Conservation (phyloP, 2,113 vertebrate genomes). For the Dipodomys stephensi region DNA sequence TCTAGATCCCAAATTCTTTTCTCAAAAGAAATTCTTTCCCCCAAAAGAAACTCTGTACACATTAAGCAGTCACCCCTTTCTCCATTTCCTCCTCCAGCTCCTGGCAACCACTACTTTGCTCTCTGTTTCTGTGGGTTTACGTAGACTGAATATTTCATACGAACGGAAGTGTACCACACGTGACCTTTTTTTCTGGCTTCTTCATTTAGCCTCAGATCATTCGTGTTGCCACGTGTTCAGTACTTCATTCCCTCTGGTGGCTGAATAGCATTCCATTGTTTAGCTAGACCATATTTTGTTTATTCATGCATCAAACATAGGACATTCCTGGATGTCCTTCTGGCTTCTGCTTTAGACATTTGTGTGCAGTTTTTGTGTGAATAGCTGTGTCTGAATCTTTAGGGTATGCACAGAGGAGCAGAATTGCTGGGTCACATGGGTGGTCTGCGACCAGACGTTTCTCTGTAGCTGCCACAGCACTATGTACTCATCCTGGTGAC, state of each 20-base stretch:
- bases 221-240: neutral
- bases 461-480: neutral
- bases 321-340: neutral
- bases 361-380: neutral
- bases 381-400: neutral
- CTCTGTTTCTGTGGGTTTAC: neutral
- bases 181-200: neutral
- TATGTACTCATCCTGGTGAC: neutral
- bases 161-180: neutral
- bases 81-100: neutral
- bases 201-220: neutral
- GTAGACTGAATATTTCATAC: neutral
- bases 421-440: neutral
- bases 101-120: neutral
- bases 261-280: neutral
- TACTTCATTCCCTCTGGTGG: neutral
- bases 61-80: neutral
- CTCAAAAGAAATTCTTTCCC: too few species aligned
- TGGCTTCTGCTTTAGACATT: neutral
- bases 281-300: neutral
- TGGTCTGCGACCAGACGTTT: neutral
- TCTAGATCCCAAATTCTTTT: neutral
- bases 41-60: neutral
- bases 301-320: neutral
- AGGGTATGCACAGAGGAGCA: neutral